Percentiles rank a stretch among this genome's conserved stretches.
phyloP scores from a whole-genome alignment of 2,797 vertebrate species.

The Telmatherina bonti region DNA sequence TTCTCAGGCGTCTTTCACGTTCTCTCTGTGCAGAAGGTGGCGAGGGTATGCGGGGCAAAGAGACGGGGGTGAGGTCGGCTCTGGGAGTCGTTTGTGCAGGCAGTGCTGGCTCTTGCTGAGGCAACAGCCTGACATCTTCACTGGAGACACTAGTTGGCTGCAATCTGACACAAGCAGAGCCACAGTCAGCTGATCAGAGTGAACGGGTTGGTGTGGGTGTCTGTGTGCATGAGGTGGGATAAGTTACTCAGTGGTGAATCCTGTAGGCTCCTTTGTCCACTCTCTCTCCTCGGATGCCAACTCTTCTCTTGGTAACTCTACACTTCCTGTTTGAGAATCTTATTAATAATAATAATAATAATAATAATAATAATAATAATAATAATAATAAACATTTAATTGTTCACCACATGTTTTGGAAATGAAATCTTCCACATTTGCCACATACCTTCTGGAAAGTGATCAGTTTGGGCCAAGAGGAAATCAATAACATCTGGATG shows the following conservation, averaged over 20 bases:
- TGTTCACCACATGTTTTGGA: no score
- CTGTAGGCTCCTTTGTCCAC: constrained; percentile 47
- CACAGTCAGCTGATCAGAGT: neutral
- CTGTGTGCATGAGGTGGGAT: neutral
- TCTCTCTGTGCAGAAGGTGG: constrained; percentile 3
- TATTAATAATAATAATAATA: no score
- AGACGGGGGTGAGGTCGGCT: constrained; percentile 63
- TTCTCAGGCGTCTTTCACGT: neutral
- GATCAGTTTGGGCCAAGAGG: constrained; percentile 69
- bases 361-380: no score
- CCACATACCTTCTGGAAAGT: constrained; percentile 69
- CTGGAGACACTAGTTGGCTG: constrained; percentile 50
- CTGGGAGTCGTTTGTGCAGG: constrained; percentile 28
- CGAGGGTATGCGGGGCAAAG: constrained; percentile 24
- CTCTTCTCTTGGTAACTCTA: constrained; percentile 31
- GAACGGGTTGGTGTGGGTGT: neutral
- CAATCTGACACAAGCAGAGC: constrained; percentile 52
- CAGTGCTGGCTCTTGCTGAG: constrained; percentile 49
- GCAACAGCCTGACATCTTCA: constrained; percentile 53
- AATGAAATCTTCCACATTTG: neutral
- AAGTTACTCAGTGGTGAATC: constrained; percentile 68
- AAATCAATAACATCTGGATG: constrained; percentile 61
- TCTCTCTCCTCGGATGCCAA: constrained; percentile 26
- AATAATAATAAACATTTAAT: neutral
- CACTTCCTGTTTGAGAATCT: constrained; percentile 27